Evolutionary conservation across 2,113 vertebrate genomes (phyloP).

Genomic region (Ptyas mucosa): DNA sequence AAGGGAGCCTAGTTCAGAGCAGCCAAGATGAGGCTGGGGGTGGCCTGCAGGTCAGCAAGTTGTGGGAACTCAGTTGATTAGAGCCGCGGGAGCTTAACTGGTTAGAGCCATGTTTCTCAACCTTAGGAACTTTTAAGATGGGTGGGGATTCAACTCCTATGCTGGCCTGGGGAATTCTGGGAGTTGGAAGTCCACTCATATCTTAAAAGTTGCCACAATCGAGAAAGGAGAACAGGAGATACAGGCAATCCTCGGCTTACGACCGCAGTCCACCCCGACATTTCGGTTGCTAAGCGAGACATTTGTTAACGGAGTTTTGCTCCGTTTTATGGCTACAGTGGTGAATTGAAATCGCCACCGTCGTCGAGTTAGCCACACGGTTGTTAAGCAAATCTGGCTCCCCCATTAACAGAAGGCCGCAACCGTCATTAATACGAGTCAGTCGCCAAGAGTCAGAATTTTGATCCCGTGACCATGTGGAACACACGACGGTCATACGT

Average conservation of each 20-base stretch:
- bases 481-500: rapidly evolving
- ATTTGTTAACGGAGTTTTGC: background rate
- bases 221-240: background rate
- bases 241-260: background rate
- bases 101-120: background rate
- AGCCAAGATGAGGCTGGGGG: background rate
- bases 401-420: too few relatives aligned
- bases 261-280: background rate
- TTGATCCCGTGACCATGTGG: background rate
- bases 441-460: too few relatives aligned
- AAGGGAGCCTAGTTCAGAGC: too few relatives aligned
- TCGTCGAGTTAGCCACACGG: too few relatives aligned
- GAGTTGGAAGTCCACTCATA: background rate
- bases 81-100: too few relatives aligned
- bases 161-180: background rate
- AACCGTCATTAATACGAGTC: background rate
- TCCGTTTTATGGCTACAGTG: background rate
- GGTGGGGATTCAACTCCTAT: background rate
- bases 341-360: too few relatives aligned
- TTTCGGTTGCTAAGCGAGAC: background rate
- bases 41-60: background rate
- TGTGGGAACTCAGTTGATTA: background rate
- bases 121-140: background rate
- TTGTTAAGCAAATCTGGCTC: too few relatives aligned
- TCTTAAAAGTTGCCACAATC: background rate